These are phyloP conservation scores for Pygoscelis antarcticus DNA, from an alignment of 2,113 vertebrate species.

Conservation along the genomic window DNA sequence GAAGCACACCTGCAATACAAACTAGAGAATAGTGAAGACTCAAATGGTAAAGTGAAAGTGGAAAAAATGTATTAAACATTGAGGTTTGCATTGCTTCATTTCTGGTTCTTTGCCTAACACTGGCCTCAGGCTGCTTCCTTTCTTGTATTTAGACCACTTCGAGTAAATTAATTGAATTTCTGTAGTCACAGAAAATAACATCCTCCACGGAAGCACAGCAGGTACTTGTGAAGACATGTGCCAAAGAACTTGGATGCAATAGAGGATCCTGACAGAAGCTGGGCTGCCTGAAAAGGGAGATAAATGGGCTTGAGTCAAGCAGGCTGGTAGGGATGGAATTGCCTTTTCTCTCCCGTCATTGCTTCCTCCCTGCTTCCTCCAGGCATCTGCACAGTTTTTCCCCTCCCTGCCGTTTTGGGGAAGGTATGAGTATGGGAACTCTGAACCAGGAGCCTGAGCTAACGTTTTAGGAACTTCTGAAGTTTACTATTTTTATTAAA, in stretches of 20 bases:
- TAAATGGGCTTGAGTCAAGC: not conserved
- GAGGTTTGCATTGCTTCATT: not conserved
- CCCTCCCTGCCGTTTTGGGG: not conserved
- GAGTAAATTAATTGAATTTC: not conserved
- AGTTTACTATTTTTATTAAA: not conserved
- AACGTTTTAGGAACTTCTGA: not conserved
- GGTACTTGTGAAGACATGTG: not conserved
- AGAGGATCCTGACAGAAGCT: not conserved
- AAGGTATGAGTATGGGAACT: not conserved
- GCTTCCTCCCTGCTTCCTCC: not conserved
- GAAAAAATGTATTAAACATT: not conserved
- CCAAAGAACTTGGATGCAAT: not conserved
- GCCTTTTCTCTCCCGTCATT: not conserved
- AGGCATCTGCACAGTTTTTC: not conserved
- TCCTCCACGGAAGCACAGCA: not conserved
- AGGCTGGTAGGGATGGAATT: not conserved
- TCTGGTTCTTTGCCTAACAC: not conserved
- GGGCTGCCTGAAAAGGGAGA: not conserved
- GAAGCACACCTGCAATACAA: not conserved
- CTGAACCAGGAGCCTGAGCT: not conserved
- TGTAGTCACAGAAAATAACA: not conserved
- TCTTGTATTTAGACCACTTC: not conserved
- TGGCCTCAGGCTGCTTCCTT: not conserved
- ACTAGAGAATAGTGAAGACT: not conserved
- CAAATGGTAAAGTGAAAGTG: not conserved